Percentiles rank a stretch among this genome's conserved stretches.
Conservation (phyloP, 2,113 vertebrate species). For the Phalacrocorax pelagicus region DNA sequence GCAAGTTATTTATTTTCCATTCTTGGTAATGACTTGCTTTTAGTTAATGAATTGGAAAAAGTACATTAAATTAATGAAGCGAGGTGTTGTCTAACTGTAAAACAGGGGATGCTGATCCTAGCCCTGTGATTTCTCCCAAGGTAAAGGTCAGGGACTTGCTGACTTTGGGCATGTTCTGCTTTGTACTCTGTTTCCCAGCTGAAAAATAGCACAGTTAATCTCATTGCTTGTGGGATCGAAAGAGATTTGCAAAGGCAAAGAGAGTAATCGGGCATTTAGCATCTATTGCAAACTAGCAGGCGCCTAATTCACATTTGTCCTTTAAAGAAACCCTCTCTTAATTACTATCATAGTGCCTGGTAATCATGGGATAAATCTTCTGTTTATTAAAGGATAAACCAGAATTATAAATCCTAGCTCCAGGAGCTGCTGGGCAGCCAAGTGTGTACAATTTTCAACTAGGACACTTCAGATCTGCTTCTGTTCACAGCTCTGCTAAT, state of each 20-base stretch:
- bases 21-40: not conserved
- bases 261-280: not conserved
- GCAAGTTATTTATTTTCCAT: not conserved
- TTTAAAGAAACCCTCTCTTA: not conserved
- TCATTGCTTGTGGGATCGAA: not conserved
- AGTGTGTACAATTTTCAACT: not conserved
- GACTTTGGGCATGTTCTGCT: not conserved
- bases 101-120: not conserved
- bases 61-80: not conserved
- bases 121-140: not conserved
- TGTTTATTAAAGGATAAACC: not conserved
- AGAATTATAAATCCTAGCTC: not conserved
- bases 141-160: not conserved
- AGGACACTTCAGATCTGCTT: not conserved
- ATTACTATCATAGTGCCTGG: not conserved
- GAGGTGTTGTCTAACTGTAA: not conserved
- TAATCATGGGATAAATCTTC: not conserved
- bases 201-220: not conserved
- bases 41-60: conserved; percentile 21
- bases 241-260: not conserved
- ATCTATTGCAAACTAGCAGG: not conserved
- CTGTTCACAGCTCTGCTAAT: not conserved
- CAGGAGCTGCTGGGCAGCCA: not conserved
- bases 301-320: not conserved
- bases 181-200: not conserved